Evolutionary conservation across 2,797 vertebrate species (phyloP), one percentile per base, ranked within the genome.

Genomic region (Falco berigora): DNA sequence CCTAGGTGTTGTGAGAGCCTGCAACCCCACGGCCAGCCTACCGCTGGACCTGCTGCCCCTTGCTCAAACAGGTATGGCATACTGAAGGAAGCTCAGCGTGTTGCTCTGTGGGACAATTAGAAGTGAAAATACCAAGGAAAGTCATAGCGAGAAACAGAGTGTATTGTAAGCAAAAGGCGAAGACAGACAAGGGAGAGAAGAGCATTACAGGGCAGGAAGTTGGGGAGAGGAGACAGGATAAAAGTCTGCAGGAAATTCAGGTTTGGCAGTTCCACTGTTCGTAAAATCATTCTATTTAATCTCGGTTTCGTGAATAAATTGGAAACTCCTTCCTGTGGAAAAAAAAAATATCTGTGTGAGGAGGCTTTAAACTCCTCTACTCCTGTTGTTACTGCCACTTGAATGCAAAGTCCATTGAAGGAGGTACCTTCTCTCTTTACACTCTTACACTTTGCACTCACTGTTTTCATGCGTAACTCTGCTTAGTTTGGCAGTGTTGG

Each of bases 1-100:
- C 16, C 25, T 32, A 58, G 44, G 46, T 34, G 30, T 4, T 19
- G n/a, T 17, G 15, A 69, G 14, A 86, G 16, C 8, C 25, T 27
- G 16, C 21, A 80, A 8, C 62, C 18, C 32, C n/a, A 22, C 1
- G 14, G 40, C 12, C 40, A 62, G 16, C 5, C 38, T 11, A 36
- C 14, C 18, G 32, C 25, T 0, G 0, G 17, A 28, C 13, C 24
- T n/a, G 47, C 24, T 56, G 21, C n/a, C 49, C 40, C 47, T 38
- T 61, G 38, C 52, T 38, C 40, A 75, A 75, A 49, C n/a, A 63
- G 14, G 14, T 34, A 32, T 0, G 2, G n/a, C 4, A 10, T 0
- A 7, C 5, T 56, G 36, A 75, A 92, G 25, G 69, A 81, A 77
- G 49, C 34, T 55, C 44, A 62, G 24, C 78, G n/a, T 5, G 22